A percentile compares a stretch with the other conserved stretches of the same genome.
phyloP scores from a whole-genome alignment of 2,113 vertebrate genomes.

The Apteryx owenii region DNA sequence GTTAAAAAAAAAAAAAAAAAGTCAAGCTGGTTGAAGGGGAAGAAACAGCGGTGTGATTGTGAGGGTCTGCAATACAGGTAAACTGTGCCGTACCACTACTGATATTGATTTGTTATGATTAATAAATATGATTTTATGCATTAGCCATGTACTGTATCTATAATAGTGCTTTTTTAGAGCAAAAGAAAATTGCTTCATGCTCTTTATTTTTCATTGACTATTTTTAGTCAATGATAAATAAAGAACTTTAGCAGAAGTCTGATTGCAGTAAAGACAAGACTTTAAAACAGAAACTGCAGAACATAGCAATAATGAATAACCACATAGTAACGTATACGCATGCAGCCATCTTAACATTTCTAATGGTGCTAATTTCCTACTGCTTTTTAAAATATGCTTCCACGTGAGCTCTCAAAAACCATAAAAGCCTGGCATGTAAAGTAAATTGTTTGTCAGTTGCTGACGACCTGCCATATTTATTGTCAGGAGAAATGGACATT shows the following conservation, averaged over 20 bases:
- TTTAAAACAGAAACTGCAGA: conserved; percentile 58
- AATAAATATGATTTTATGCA: conserved; percentile 65
- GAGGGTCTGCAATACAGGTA: conserved; percentile 46
- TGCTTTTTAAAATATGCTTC: conserved; percentile 88
- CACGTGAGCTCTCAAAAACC: conserved; percentile 92
- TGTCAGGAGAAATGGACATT: conserved; percentile 98
- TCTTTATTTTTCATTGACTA: conserved; percentile 68
- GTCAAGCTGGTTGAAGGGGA: conserved; percentile 27
- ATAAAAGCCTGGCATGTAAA: conserved; percentile 90
- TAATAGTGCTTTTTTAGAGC: conserved; percentile 41
- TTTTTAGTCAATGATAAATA: conserved; percentile 74
- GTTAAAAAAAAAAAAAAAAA: conserved; percentile 32
- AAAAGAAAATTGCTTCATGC: conserved; percentile 54
- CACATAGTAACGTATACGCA: neutral
- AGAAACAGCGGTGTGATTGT: conserved; percentile 42
- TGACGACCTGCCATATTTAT: conserved; percentile 93
- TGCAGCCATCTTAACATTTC: conserved; percentile 77
- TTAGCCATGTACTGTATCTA: conserved; percentile 20
- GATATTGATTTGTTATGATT: conserved; percentile 63
- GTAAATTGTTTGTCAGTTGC: conserved; percentile 91
- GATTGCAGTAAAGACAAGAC: conserved; percentile 40
- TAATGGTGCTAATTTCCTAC: conserved; percentile 88
- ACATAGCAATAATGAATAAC: conserved; percentile 43
- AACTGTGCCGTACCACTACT: neutral
- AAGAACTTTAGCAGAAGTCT: conserved; percentile 61